Conservation (phyloP, 2,797 vertebrate species). For the Babyrousa celebensis region DNA sequence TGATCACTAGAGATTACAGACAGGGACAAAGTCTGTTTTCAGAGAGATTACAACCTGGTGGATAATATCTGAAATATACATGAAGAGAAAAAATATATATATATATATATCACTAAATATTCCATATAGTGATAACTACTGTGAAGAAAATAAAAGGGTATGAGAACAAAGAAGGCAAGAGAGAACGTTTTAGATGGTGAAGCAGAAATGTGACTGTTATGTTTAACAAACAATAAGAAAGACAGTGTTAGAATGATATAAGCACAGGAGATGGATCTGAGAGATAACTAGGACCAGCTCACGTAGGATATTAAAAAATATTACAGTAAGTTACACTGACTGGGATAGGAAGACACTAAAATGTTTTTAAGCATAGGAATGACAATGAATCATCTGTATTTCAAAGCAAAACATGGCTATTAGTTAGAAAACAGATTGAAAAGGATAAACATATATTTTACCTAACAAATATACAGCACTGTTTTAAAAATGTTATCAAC, state of each 20-base stretch:
- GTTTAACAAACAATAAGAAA: conserved; percentile 8
- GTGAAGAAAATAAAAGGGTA: neutral
- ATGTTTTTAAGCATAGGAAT: conserved; percentile 15
- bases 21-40: neutral
- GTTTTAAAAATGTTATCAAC: conserved; percentile 41
- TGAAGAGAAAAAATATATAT: neutral
- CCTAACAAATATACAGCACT: neutral
- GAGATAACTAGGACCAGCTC: neutral
- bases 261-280: neutral
- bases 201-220: neutral
- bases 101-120: neutral
- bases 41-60: neutral
- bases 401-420: conserved; percentile 49
- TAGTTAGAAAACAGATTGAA: neutral
- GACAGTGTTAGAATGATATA: neutral
- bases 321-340: neutral
- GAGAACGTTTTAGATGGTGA: neutral
- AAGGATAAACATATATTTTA: neutral
- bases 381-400: neutral
- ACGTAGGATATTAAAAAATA: neutral
- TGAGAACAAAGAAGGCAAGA: neutral
- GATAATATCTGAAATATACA: neutral
- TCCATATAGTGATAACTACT: neutral
- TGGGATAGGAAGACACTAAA: neutral
- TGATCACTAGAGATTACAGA: conserved; percentile 5